Conservation (phyloP, 2,113 vertebrate species). For the Oxyruncus cristatus region DNA sequence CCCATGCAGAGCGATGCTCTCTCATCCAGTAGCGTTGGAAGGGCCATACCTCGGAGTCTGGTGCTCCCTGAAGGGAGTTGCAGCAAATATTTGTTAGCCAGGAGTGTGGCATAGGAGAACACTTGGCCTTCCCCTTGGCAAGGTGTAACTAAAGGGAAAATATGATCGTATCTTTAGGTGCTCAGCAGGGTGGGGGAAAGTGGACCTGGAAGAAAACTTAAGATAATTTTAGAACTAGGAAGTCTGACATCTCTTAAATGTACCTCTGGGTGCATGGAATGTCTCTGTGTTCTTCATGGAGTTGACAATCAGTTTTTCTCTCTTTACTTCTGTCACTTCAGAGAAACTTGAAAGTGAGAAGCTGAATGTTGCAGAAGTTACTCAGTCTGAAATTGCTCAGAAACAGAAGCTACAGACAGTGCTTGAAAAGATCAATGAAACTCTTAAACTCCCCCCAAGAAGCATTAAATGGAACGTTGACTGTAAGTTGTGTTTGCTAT, state of each 20-base stretch:
- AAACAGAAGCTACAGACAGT: conserved; percentile 91
- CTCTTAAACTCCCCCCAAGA: conserved; percentile 84
- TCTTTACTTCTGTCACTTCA: conserved; percentile 40
- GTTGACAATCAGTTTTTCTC: neutral
- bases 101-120: neutral
- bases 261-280: neutral
- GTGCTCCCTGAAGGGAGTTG: neutral
- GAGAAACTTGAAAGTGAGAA: conserved; percentile 89
- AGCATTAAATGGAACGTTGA: conserved; percentile 89
- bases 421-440: conserved; percentile 89
- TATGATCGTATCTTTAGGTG: neutral
- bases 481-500: conserved; percentile 75
- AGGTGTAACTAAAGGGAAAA: neutral
- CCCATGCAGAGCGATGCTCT: neutral
- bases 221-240: neutral
- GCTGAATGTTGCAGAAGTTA: conserved; percentile 89
- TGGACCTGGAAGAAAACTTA: neutral
- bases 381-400: conserved; percentile 89
- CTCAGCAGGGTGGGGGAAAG: neutral
- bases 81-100: neutral
- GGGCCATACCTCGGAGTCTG: neutral
- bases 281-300: neutral
- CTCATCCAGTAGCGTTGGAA: neutral
- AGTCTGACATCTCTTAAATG: neutral
- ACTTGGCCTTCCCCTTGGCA: neutral